Base-by-base conservation (phyloP, 2,888 invertebrate genomes). In the Cyrtodaria siliqua region DNA sequence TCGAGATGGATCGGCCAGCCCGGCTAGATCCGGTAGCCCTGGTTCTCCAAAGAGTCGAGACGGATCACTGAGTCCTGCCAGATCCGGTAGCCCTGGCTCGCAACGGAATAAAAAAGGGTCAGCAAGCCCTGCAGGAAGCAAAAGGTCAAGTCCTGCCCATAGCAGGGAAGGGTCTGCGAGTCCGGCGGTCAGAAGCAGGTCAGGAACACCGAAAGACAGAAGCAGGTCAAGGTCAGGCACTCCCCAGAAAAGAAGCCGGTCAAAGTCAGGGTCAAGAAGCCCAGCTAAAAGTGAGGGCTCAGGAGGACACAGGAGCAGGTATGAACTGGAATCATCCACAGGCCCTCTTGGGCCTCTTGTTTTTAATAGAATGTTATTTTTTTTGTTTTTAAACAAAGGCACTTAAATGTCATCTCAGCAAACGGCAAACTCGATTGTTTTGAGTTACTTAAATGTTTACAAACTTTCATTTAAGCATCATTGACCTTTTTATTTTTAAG, bases 21-120 rank as follows among this genome's bases (percentile, higher is more conserved):
- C 79, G 33, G 62, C 55, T 20, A 59, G 56, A 16, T 61, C 71
- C n/a, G 68, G 74, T 38, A 67, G 38, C 12, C 55, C 69, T 2
- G 82, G 80, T 56, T 78, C 78, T 27, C 70, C 66, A 29, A 75
- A 75, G 14, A 83, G 81, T 59, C 68, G 59, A 23, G 66, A 70
- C 6, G 52, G 69, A 2, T 68, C 75, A 14, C 67, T 64, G n/a
- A 83, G 80, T 49, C 80, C 77, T 24, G 72, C 70, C 23, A 68
- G 59, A 0, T 83, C 80, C 52, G 63, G 74, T 9, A 74, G 79
- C 26, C 62, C 55, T 24, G 82, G 84, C 29, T 74, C 79, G 38
- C 70, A 76, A 23, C 40, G 53, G 12, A 64, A 59, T 52, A 68
- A 67, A 29, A 73, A 55, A 55, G 64, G 75, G 3, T 75, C 76